A percentile compares a stretch with the other conserved stretches of the same genome.
Conservation (phyloP, 2,797 vertebrate genomes). For the Takifugu rubripes region DNA sequence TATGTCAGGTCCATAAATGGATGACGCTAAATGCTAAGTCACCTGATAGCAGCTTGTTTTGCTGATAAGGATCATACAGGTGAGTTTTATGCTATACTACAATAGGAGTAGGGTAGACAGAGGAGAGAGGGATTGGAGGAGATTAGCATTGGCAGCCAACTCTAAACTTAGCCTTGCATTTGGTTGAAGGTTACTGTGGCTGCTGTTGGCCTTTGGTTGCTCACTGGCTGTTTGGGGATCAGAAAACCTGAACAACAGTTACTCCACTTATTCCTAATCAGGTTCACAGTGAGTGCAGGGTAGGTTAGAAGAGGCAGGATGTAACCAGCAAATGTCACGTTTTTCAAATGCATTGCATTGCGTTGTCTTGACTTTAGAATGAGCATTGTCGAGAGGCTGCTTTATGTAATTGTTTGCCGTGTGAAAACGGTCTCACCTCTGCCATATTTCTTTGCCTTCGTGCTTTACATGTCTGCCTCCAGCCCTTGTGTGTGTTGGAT, state of each 20-base stretch:
- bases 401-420: no score
- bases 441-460: not conserved
- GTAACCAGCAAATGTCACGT: no score
- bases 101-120: not conserved
- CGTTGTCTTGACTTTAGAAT: no score
- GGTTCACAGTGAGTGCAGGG: no score
- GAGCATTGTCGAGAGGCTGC: no score
- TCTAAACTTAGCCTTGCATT: conserved; percentile 54
- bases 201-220: conserved; percentile 19
- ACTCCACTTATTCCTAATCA: no score
- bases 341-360: no score
- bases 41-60: conserved; percentile 4
- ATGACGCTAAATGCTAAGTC: conserved; percentile 27
- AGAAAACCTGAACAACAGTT: not conserved
- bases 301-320: no score
- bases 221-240: conserved; percentile 14
- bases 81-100: conserved; percentile 6
- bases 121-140: conserved; percentile 25
- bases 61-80: conserved; percentile 9
- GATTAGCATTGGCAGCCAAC: conserved; percentile 43
- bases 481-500: conserved; percentile 10
- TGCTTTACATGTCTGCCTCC: conserved; percentile 1
- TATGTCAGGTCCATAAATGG: conserved; percentile 24
- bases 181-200: conserved; percentile 46
- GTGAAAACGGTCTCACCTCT: no score